phyloP scores from a whole-genome alignment of 2,113 vertebrate species.

The Tragelaphus scriptus region DNA sequence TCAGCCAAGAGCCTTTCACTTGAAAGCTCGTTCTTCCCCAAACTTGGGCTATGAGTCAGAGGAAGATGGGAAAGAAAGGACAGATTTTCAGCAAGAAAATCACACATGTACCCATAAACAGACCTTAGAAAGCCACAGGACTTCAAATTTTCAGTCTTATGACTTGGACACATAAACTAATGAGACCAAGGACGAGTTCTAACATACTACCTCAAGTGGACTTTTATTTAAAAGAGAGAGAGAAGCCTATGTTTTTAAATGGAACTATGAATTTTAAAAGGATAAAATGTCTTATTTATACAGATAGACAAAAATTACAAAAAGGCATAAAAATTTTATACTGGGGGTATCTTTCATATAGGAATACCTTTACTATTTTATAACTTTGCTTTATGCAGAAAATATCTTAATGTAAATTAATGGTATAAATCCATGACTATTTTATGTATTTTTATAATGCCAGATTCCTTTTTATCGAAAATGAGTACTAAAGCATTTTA shows the following conservation, averaged over 20 bases:
- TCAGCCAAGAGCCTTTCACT: conserved; percentile 74
- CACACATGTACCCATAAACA: conserved; percentile 78
- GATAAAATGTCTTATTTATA: conserved; percentile 82
- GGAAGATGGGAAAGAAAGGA: conserved; percentile 73
- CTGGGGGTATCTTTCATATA: conserved; percentile 74
- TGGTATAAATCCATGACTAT: conserved; percentile 88
- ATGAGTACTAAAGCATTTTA: conserved; percentile 75
- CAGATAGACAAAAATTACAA: conserved; percentile 82
- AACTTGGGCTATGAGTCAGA: conserved; percentile 82
- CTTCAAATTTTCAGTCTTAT: conserved; percentile 76
- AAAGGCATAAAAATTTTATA: conserved; percentile 76
- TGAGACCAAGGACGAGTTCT: conserved; percentile 75
- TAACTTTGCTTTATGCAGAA: conserved; percentile 78
- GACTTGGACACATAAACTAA: conserved; percentile 84
- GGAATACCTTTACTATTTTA: conserved; percentile 83
- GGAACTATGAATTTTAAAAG: conserved; percentile 73
- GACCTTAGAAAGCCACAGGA: conserved; percentile 83
- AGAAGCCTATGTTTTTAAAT: conserved; percentile 67
- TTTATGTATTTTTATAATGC: conserved; percentile 83
- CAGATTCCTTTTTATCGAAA: conserved; percentile 82
- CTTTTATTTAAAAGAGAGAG: conserved; percentile 81
- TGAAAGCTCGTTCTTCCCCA: conserved; percentile 79
- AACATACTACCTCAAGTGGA: conserved; percentile 91
- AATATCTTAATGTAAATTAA: conserved; percentile 90
- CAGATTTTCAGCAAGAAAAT: conserved; percentile 76